phyloP scores from a whole-genome alignment of 2,888 invertebrate genomes.

The Enchytraeus crypticus region DNA sequence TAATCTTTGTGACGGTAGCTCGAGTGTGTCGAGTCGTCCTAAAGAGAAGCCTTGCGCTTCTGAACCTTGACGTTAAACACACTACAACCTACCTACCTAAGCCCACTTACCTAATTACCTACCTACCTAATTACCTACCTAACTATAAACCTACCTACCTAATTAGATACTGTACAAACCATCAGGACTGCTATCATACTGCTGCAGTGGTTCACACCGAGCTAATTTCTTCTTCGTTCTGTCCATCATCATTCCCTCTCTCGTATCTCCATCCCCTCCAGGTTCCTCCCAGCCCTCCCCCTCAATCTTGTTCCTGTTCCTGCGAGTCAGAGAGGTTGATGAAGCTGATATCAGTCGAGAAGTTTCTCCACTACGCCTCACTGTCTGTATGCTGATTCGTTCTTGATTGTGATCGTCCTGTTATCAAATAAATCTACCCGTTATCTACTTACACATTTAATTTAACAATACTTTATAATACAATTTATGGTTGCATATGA shows the following conservation, averaged over 20 bases:
- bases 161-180: no score
- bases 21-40: no score
- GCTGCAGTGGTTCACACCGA: neutral
- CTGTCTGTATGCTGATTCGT: conserved; percentile 63
- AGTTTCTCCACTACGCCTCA: conserved; percentile 48
- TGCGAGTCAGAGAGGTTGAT: no score
- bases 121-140: no score
- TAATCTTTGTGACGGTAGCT: no score
- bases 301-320: neutral
- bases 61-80: no score
- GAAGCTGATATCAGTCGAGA: no score
- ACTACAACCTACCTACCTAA: no score
- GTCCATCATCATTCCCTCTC: neutral
- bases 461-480: neutral
- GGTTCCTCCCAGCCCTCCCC: neutral
- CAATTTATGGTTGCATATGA: neutral
- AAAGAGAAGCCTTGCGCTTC: no score
- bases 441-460: neutral
- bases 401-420: conserved; percentile 58
- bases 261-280: neutral
- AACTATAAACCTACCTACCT: no score
- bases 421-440: neutral
- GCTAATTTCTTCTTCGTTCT: neutral
- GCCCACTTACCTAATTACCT: no score
- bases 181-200: conserved; percentile 12